Percentiles rank a stretch among this genome's conserved stretches.
These are phyloP conservation scores for Sebastes matsubarae DNA, from an alignment of 2,797 vertebrate species.

Conservation along the genomic window DNA sequence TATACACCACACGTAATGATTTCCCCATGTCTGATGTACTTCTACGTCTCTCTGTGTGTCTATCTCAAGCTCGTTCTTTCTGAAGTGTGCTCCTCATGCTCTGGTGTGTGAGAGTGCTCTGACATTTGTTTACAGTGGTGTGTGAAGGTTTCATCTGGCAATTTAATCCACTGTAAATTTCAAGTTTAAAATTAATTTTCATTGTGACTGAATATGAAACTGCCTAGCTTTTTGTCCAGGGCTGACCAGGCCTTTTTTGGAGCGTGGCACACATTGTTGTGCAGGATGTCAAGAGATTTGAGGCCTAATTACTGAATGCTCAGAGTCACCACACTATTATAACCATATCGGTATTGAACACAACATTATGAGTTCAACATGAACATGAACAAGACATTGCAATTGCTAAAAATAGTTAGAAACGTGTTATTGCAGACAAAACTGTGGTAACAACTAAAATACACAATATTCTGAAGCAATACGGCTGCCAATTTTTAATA, in stretches of 20 bases:
- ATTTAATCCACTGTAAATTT: neutral
- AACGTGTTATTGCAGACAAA: neutral
- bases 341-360: neutral
- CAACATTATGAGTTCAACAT: neutral
- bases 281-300: neutral
- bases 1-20: constrained; percentile 14
- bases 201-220: neutral
- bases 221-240: neutral
- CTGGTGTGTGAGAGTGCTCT: neutral
- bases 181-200: neutral
- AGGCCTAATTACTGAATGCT: neutral
- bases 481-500: neutral
- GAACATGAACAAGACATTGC: neutral
- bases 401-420: neutral
- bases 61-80: neutral
- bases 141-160: neutral
- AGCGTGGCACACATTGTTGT: neutral
- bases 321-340: neutral
- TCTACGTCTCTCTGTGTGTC: constrained; percentile 1
- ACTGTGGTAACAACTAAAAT: neutral
- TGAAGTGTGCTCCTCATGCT: neutral
- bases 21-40: constrained; percentile 1
- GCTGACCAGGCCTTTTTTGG: neutral
- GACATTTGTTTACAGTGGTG: neutral
- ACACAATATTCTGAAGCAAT: neutral